Base-by-base conservation (phyloP, 2,113 vertebrate genomes). In the Phaethornis superciliosus region DNA sequence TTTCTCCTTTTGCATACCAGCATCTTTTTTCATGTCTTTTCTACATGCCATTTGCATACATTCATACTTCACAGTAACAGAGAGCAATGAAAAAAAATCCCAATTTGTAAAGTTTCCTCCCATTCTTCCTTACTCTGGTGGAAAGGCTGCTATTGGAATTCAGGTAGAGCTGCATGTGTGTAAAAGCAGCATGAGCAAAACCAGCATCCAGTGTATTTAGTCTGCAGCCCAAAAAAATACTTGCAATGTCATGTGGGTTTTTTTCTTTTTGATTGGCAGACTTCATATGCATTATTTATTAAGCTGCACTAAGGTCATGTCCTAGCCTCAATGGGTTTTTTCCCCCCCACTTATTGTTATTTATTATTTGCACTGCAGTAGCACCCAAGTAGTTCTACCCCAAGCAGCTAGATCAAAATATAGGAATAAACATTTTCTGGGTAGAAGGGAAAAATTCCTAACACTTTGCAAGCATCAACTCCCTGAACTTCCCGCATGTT, bases 221-320 rank as follows among this genome's bases (percentile, higher is more conserved):
- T 49, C 42, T 62, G 37, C 20, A 74, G 42, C 51, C 35, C 56
- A 90, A 87, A 72, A 7, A 86, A 71, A 72, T 79, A 49, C 70
- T 42, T 75, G 54, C 60, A 84, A 59, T 32, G 56, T 15, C n/a
- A 35, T 5, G 6, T 12, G 24, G 7, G 2, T 1, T 28, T 59
- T 72, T 78, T 90, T 14, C 21, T 14, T 63, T 81, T 58, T 77
- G 70, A 85, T 28, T 87, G 74, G 70, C 83, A 93, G 70, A 72
- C 69, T 83, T 88, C 77, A 47, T 16, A 89, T 92, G 54, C 77
- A 90, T 90, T 92, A 92, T 92, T 95, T 93, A 94, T 96, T 72
- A 85, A 56, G 26, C 28, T 95, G 27, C 69, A 81, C 81, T 90
- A 84, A 81, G 86, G 84, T 89, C 91, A 85, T 1, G 20, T 76